Evolutionary conservation across 2,113 vertebrate species (phyloP).

Genomic region (Neomonachus schauinslandi): DNA sequence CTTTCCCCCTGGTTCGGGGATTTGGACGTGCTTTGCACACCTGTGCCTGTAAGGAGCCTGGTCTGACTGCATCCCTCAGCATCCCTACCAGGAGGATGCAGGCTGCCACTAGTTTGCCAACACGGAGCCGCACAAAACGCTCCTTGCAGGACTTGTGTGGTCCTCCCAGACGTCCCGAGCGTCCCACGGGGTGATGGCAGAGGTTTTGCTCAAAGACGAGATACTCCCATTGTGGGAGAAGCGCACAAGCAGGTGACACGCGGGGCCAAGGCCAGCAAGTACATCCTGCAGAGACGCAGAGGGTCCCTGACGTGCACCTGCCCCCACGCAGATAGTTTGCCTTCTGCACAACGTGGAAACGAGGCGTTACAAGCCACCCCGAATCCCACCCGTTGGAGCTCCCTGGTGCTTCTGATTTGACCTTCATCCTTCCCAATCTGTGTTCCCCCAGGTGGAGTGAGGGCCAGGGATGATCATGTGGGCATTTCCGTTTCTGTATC

Average conservation of each 20-base stretch:
- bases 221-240: neutral
- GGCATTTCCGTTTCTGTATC: no score
- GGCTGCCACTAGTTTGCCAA: no score
- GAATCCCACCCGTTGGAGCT: fast-evolving
- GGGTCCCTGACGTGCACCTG: fast-evolving
- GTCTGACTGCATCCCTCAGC: neutral
- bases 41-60: neutral
- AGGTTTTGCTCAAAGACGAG: neutral
- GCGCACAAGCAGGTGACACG: fast-evolving
- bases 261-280: fast-evolving
- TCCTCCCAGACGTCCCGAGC: neutral
- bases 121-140: no score
- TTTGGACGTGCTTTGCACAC: neutral
- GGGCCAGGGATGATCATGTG: fast-evolving
- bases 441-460: fast-evolving
- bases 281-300: neutral
- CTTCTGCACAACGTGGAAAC: fast-evolving
- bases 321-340: fast-evolving
- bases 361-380: neutral
- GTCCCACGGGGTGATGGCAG: neutral
- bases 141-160: no score
- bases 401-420: fast-evolving
- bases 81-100: neutral
- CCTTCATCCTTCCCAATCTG: neutral
- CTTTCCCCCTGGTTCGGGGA: neutral